These are phyloP conservation scores for Aplysia californica DNA, from an alignment of 1,140 invertebrate species.

Conservation along the genomic window DNA sequence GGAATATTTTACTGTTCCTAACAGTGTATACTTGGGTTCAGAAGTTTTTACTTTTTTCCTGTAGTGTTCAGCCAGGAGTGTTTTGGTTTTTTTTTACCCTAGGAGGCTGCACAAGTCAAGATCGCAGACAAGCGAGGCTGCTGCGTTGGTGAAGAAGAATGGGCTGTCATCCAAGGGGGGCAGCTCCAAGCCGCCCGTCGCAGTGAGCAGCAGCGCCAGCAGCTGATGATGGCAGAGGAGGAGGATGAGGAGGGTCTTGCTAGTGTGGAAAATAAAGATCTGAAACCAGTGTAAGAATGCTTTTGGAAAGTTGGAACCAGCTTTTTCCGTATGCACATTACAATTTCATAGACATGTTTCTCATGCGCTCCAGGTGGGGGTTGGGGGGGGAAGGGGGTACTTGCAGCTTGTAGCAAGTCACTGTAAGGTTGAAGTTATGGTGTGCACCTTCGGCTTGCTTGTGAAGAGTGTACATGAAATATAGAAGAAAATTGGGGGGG, in stretches of 20 bases:
- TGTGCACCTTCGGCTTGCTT: no score
- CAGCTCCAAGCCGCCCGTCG: background rate
- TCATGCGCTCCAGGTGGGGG: no score
- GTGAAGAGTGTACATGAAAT: no score
- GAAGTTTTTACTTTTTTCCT: background rate
- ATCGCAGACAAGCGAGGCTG: conserved; percentile 5
- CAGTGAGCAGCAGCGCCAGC: conserved; percentile 1
- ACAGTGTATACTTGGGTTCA: no score
- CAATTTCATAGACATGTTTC: no score
- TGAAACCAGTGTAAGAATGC: conserved; percentile 17
- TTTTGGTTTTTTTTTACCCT: background rate
- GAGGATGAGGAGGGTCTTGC: background rate
- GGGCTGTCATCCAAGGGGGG: conserved; percentile 1
- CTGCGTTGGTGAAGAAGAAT: conserved; percentile 25
- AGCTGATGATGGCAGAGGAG: conserved; percentile 12
- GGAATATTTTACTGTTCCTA: no score
- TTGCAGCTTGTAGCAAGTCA: no score
- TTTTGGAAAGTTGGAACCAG: no score
- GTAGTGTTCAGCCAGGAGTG: background rate
- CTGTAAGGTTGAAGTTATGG: no score
- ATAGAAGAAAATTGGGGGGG: no score
- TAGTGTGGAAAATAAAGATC: conserved; percentile 14
- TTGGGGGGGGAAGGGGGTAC: no score
- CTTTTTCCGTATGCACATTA: no score
- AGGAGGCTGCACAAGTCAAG: conserved; percentile 10